Conservation (phyloP, 1,140 invertebrate species). For the Drosophila equinoxialis region DNA sequence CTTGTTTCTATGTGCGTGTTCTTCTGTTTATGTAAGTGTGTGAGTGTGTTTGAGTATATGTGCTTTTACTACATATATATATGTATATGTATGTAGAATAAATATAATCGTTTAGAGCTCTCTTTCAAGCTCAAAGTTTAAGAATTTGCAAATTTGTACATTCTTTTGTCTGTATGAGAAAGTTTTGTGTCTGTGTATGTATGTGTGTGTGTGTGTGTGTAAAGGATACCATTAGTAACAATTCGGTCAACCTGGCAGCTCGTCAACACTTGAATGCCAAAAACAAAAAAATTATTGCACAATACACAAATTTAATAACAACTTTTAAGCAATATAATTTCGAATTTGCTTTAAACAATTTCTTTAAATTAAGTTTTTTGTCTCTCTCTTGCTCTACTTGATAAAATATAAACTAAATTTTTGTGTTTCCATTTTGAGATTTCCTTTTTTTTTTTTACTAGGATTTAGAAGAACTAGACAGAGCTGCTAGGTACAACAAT, state of each 20-base stretch:
- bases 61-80: slow-evolving; percentile 28
- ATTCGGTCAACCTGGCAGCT: neutral
- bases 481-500: no score
- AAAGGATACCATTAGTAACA: neutral
- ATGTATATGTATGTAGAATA: slow-evolving; percentile 7
- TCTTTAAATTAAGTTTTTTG: no score
- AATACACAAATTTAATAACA: neutral
- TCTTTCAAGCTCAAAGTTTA: slow-evolving; percentile 6
- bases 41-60: slow-evolving; percentile 26
- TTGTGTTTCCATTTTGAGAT: no score
- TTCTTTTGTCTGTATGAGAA: slow-evolving; percentile 7
- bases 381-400: no score
- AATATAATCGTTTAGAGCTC: neutral
- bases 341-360: no score
- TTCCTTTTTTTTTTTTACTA: no score
- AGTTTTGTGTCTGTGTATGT: neutral
- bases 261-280: neutral
- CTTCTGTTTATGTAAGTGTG: slow-evolving; percentile 40
- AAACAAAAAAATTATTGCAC: neutral
- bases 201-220: neutral
- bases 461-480: no score
- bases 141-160: slow-evolving; percentile 31
- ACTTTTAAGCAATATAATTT: no score
- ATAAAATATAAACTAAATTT: no score
- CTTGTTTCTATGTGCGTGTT: slow-evolving; percentile 75